These are phyloP conservation scores for Scolopax mira DNA, from an alignment of 2,113 vertebrate genomes.

Conservation along the genomic window DNA sequence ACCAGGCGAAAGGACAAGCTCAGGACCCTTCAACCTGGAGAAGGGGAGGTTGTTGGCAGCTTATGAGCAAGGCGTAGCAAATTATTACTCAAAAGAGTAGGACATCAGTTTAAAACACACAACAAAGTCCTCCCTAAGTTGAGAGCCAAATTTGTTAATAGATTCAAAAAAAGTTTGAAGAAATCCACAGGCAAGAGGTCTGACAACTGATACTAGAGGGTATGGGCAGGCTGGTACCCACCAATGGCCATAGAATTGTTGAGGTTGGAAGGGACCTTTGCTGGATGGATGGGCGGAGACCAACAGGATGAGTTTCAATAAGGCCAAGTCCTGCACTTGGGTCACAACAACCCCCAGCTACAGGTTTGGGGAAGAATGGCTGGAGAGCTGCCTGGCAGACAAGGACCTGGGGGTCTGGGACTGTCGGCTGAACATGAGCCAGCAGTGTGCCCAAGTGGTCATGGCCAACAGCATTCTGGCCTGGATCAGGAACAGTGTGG, in stretches of 20 bases:
- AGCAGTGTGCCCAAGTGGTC: no score
- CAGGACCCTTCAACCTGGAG: background rate
- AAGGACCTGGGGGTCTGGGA: no score
- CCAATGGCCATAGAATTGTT: fast-evolving
- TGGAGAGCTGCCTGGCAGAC: no score
- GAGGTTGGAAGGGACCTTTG: background rate
- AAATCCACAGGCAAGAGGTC: fast-evolving
- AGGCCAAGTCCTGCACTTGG: no score
- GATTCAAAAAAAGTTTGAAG: background rate
- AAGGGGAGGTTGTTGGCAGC: background rate
- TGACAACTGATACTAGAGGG: background rate
- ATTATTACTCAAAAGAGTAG: background rate
- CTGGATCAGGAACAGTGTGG: no score
- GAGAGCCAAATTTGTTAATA: background rate
- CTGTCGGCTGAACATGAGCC: no score
- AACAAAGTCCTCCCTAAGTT: background rate
- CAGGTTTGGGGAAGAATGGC: no score
- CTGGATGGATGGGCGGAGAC: no score
- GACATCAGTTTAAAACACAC: background rate
- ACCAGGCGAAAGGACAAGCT: background rate
- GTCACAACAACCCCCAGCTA: no score
- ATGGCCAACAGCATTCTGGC: no score
- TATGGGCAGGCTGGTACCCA: background rate
- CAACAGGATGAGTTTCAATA: no score
- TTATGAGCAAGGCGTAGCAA: background rate